phyloP scores from a whole-genome alignment of 2,113 vertebrate species.

The Clarias batrachus region DNA sequence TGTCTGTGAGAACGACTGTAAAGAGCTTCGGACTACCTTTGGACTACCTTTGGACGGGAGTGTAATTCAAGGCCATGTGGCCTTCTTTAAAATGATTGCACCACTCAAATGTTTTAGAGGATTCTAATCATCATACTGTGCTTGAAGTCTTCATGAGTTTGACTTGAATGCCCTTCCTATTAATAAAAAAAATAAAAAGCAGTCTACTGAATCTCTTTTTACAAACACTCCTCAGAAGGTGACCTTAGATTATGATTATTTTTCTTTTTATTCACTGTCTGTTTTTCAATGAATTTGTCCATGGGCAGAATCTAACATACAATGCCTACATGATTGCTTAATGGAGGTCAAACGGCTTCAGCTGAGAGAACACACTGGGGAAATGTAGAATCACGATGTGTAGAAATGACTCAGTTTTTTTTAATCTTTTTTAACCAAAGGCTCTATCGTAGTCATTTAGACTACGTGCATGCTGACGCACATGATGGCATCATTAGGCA shows the following conservation, averaged over 20 bases:
- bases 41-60: no score
- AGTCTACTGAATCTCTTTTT: background rate
- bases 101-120: no score
- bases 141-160: no score
- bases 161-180: no score
- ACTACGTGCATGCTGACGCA: background rate
- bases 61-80: no score
- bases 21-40: no score
- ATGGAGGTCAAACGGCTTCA: constrained; percentile 3
- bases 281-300: constrained; percentile 11
- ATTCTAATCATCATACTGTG: no score
- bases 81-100: no score
- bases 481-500: background rate
- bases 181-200: background rate
- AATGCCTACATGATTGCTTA: background rate
- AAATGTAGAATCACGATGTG: background rate
- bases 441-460: background rate
- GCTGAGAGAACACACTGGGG: background rate
- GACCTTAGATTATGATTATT: background rate
- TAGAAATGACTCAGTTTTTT: background rate
- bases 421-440: no score
- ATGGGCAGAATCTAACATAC: background rate
- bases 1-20: no score
- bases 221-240: background rate
- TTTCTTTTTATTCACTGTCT: constrained; percentile 17